phyloP scores from a whole-genome alignment of 1,140 invertebrate genomes.

The Latrodectus geometricus region DNA sequence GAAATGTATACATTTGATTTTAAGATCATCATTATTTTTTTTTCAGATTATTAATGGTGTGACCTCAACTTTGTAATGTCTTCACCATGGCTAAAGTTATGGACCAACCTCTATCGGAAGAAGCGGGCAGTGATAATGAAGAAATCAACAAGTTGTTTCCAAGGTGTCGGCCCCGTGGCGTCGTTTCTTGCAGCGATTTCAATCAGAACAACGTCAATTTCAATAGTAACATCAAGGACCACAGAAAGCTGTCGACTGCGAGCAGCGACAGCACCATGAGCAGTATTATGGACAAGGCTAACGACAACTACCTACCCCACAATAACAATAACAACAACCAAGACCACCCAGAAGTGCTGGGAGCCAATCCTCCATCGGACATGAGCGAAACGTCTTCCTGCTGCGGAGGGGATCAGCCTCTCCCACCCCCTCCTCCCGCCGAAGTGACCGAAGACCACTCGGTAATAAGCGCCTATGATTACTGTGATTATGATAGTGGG shows the following conservation, averaged over 20 bases:
- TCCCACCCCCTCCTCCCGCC: conserved; percentile 17
- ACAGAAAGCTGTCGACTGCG: conserved; percentile 60
- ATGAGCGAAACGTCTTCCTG: conserved; percentile 60
- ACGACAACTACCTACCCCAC: conserved; percentile 63
- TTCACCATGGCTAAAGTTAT: conserved; percentile 62
- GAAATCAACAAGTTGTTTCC: conserved; percentile 85
- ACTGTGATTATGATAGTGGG: conserved; percentile 56
- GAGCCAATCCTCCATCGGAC: conserved; percentile 32
- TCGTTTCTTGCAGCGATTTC: conserved; percentile 66
- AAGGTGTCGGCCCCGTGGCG: conserved; percentile 79
- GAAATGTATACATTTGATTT: neutral
- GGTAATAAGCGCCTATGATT: conserved; percentile 62
- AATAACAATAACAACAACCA: conserved; percentile 8
- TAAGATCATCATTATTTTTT: neutral
- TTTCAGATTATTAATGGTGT: conserved; percentile 43
- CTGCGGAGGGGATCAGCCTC: conserved; percentile 42
- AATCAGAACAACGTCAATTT: conserved; percentile 68
- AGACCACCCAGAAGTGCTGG: conserved; percentile 21
- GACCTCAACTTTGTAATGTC: conserved; percentile 52
- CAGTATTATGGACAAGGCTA: conserved; percentile 65
- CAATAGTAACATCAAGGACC: conserved; percentile 52
- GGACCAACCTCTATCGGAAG: conserved; percentile 59
- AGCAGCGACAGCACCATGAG: conserved; percentile 64
- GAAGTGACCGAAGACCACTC: conserved; percentile 61
- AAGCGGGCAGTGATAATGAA: conserved; percentile 73